Evolutionary conservation across 2,797 vertebrate species (phyloP).

Genomic region (Poliocrania exsul): DNA sequence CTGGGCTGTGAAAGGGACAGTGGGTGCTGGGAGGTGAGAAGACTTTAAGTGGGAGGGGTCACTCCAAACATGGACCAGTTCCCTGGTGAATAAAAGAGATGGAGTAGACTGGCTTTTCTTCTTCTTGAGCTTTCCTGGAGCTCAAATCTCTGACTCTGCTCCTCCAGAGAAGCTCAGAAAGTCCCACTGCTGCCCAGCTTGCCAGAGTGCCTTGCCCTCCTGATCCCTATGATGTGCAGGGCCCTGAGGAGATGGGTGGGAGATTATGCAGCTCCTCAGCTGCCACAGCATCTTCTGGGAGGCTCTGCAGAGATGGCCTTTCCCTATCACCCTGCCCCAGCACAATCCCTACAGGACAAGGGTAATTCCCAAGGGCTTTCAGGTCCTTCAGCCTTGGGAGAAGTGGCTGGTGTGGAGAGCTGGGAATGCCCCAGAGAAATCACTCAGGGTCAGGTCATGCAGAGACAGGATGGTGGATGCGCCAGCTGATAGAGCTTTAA

Average conservation of each 20-base stretch:
- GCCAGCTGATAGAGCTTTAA: not conserved
- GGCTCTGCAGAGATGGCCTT: not conserved
- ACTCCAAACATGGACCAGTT: not conserved
- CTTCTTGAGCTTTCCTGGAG: not conserved
- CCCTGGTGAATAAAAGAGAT: not conserved
- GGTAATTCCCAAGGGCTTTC: not conserved
- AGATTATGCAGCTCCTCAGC: not conserved
- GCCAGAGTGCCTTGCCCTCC: fast-evolving
- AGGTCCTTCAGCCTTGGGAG: not conserved
- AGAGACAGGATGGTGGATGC: not conserved
- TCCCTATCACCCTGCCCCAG: not conserved
- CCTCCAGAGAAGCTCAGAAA: not conserved
- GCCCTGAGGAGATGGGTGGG: fast-evolving
- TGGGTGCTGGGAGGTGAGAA: not conserved
- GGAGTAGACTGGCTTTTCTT: not conserved
- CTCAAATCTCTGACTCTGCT: not conserved
- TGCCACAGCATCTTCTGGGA: not conserved
- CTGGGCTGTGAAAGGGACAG: not conserved
- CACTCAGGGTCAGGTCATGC: not conserved
- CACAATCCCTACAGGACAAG: not conserved
- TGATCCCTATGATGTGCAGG: fast-evolving
- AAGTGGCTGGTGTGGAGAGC: not conserved
- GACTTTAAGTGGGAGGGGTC: not conserved
- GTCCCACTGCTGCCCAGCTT: fast-evolving
- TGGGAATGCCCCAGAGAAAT: not conserved